Percentiles rank a stretch among this genome's conserved stretches.
phyloP scores from a whole-genome alignment of 2,113 vertebrate genomes.

The Phrynosoma blainvillii region DNA sequence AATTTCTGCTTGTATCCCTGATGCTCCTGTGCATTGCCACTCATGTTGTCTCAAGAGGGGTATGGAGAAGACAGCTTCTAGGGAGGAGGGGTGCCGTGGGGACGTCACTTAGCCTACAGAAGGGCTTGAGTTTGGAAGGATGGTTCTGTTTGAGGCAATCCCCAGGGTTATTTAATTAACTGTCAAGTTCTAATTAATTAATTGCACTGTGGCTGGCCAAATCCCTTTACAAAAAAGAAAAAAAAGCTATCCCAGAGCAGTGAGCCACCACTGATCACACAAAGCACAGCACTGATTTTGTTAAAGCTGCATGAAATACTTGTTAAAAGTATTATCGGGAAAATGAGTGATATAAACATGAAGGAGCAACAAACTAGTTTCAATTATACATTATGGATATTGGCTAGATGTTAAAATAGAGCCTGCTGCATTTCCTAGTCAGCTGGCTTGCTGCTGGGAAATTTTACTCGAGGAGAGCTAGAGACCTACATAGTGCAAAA shows the following conservation, averaged over 20 bases:
- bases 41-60: neutral
- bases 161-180: slow-evolving; percentile 21
- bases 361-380: neutral
- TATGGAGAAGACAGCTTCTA: neutral
- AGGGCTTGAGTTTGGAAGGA: neutral
- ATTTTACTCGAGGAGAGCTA: neutral
- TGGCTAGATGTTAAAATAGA: neutral
- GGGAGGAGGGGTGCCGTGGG: neutral
- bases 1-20: neutral
- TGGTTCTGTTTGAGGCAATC: slow-evolving; percentile 4
- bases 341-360: neutral
- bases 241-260: neutral
- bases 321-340: neutral
- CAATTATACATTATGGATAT: neutral
- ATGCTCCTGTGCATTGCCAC: neutral
- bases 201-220: slow-evolving; percentile 13
- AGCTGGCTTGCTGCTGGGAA: neutral
- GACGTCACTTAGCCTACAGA: neutral
- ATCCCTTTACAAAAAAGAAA: neutral
- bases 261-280: neutral
- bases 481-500: neutral
- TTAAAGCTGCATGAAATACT: neutral
- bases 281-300: neutral
- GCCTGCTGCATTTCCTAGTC: neutral
- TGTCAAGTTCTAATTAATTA: slow-evolving; percentile 15